Evolutionary conservation across 2,888 invertebrate genomes (phyloP), one percentile per base, ranked within the genome.

Genomic region (Dorcus parallelipipedus): DNA sequence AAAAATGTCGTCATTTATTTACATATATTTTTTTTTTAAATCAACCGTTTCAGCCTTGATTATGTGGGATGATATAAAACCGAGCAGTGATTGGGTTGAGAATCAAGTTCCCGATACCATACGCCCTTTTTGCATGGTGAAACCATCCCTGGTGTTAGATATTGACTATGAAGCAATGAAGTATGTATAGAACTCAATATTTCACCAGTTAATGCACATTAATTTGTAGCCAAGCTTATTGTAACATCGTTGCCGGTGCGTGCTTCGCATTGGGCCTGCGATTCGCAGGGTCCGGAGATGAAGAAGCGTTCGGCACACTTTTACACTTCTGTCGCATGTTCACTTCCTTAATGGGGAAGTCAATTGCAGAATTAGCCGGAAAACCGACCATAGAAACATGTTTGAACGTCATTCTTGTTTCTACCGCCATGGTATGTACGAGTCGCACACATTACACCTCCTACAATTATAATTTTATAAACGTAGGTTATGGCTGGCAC

Each of bases 141-240:
- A 88, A 64, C 88, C 91, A 0, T 83, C 83, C 1, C 83, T 84
- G 43, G 85, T 84, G 33, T 73, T 78, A 43, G 85, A 86, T 59
- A 84, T 95, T 33, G 95, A 96, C 76, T 91, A 92, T 70, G 96
- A 96, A 80, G 94, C 95, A 10, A 94, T 95, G 88, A 93, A 94
- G 93, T 93, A 73, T 84, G 81, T 74, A 55, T 54, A 59, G 14
- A 14, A 14, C 14, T 14, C 14, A 14, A 14, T 14, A 14, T 14
- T 14, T 14, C 14, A 14, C 14, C 14, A 14, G 53, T 58, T 38
- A 40, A 42, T 52, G 50, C 55, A 38, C 2, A 51, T 54, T 47
- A 49, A 49, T 61, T 77, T 81, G 41, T 72, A 93, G 93, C 70
- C 97, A 97, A 83, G 96, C 96, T 0, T 98, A 95, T 79, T 95